Conservation (phyloP, 2,888 invertebrate genomes). For the Melanophora roralis region DNA sequence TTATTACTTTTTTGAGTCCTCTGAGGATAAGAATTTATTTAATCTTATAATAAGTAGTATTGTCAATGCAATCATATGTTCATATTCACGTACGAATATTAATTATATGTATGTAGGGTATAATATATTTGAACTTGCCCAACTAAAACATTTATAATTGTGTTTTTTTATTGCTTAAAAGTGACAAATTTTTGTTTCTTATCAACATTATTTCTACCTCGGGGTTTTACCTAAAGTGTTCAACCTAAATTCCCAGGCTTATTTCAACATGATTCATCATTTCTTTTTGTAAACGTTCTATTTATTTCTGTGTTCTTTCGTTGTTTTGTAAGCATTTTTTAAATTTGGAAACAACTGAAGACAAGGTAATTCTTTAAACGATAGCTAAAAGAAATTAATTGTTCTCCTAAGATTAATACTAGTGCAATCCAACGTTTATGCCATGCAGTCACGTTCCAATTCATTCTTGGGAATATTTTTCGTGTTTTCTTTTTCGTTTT, state of each 20-base stretch:
- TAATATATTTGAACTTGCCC: too few species aligned
- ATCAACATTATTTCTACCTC: background rate
- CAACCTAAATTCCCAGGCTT: slow-evolving; percentile 2
- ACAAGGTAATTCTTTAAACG: slow-evolving; percentile 24
- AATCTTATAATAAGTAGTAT: too few species aligned
- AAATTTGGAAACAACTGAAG: background rate
- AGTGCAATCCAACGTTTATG: slow-evolving; percentile 63
- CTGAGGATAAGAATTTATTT: too few species aligned
- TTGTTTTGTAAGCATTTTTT: slow-evolving; percentile 13
- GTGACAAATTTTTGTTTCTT: slow-evolving; percentile 23
- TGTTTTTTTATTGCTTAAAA: background rate
- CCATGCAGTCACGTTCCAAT: slow-evolving; percentile 66
- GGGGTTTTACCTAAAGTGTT: background rate
- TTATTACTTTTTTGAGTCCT: too few species aligned
- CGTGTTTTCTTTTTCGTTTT: slow-evolving; percentile 39
- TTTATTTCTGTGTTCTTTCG: slow-evolving; percentile 28
- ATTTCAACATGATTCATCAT: slow-evolving; percentile 39
- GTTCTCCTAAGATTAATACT: slow-evolving; percentile 53
- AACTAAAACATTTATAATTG: too few species aligned
- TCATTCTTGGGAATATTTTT: slow-evolving; percentile 64
- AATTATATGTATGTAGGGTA: too few species aligned
- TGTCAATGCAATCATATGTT: too few species aligned
- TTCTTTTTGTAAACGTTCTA: slow-evolving; percentile 44
- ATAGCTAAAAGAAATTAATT: slow-evolving; percentile 3
- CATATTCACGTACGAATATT: too few species aligned